Evolutionary conservation across 2,888 invertebrate species (phyloP).

Genomic region (Azorinus chamasolen): DNA sequence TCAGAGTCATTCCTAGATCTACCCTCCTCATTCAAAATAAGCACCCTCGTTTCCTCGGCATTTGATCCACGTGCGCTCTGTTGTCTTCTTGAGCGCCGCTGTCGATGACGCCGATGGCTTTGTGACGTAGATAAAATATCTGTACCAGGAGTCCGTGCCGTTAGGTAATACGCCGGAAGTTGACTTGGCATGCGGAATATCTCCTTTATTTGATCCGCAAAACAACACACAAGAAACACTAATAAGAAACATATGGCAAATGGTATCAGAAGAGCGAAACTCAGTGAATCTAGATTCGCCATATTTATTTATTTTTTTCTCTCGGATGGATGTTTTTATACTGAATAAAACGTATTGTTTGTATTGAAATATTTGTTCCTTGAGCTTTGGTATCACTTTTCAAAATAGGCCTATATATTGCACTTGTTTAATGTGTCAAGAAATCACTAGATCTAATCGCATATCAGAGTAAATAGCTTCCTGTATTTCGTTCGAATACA

Average conservation of each 20-base stretch:
- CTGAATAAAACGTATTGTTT: no score
- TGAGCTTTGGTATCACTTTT: no score
- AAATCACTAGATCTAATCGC: no score
- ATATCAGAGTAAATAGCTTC: no score
- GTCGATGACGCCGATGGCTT: constrained; percentile 1
- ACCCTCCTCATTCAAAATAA: constrained; percentile 38
- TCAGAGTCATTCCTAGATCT: constrained; percentile 57
- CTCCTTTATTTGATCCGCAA: constrained; percentile 69
- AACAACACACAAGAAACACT: constrained; percentile 69
- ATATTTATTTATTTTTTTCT: constrained; percentile 14
- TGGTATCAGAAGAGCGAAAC: constrained; percentile 68
- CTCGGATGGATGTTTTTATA: no score
- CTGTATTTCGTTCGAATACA: no score
- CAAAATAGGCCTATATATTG: no score
- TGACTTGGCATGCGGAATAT: constrained; percentile 68
- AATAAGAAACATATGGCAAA: constrained; percentile 69
- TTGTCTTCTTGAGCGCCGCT: background rate
- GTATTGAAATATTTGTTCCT: no score
- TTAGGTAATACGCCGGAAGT: constrained; percentile 56
- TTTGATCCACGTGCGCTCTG: background rate
- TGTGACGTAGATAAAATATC: no score
- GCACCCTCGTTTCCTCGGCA: constrained; percentile 26
- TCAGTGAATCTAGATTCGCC: constrained; percentile 63
- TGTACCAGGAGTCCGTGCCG: background rate
- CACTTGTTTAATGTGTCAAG: no score